Percentiles rank a stretch among this genome's conserved stretches.
phyloP scores from a whole-genome alignment of 2,113 vertebrate species.

The Eonycteris spelaea region DNA sequence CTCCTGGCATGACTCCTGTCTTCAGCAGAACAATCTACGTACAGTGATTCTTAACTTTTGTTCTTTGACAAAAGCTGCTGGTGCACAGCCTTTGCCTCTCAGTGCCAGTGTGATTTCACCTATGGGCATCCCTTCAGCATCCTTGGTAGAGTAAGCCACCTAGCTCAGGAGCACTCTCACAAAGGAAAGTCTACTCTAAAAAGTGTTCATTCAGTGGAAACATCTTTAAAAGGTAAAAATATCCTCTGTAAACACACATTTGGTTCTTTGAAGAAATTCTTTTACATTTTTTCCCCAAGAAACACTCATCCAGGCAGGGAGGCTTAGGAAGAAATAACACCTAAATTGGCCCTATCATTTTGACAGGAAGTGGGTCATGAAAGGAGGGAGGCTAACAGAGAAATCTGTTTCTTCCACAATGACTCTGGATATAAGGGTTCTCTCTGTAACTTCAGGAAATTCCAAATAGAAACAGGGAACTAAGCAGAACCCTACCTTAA shows the following conservation, averaged over 20 bases:
- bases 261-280: not conserved
- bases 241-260: not conserved
- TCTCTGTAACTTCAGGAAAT: not conserved
- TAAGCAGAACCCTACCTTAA: not conserved
- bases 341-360: not conserved
- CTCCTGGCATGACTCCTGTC: not conserved
- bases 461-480: not conserved
- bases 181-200: not conserved
- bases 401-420: not conserved
- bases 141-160: not conserved
- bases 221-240: not conserved
- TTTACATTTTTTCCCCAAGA: not conserved
- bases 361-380: not conserved
- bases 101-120: not conserved
- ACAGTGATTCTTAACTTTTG: not conserved
- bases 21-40: not conserved
- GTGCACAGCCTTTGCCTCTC: not conserved
- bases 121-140: fast-evolving
- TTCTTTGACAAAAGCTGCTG: not conserved
- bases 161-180: not conserved
- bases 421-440: not conserved
- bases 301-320: not conserved
- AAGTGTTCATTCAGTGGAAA: not conserved
- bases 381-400: not conserved
- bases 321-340: not conserved